A percentile compares a stretch with the other conserved stretches of the same genome.
phyloP scores from a whole-genome alignment of 1,140 invertebrate genomes.

The Armadillidium nasatum region DNA sequence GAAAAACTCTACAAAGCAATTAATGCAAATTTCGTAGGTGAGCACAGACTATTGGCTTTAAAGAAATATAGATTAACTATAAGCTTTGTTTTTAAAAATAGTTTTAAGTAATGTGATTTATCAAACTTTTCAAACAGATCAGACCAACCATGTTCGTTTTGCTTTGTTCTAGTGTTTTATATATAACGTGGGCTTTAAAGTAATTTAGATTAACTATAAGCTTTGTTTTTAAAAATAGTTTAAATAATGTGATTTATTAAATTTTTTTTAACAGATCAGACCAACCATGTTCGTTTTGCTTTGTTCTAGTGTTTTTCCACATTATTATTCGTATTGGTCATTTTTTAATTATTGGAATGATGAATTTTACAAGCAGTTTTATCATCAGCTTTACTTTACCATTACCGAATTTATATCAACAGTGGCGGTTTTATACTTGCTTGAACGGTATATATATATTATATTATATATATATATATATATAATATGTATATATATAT shows the following conservation, averaged over 20 bases:
- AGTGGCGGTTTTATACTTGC: constrained; percentile 52
- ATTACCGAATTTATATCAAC: constrained; percentile 68
- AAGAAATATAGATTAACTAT: no score
- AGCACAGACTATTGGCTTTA: no score
- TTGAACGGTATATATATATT: constrained; percentile 47
- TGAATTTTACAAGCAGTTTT: constrained; percentile 70
- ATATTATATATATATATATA: no score
- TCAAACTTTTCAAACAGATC: constrained; percentile 48
- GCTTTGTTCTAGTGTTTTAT: constrained; percentile 66
- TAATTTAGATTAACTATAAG: no score
- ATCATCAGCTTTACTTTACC: constrained; percentile 70
- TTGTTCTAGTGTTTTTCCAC: constrained; percentile 65
- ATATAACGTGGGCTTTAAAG: no score
- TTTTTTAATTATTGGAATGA: constrained; percentile 81
- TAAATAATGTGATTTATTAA: no score
- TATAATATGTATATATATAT: no score
- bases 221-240: no score
- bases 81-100: no score
- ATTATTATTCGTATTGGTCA: constrained; percentile 80
- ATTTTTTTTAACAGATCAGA: constrained; percentile 52
- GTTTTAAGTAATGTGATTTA: no score
- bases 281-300: constrained; percentile 67
- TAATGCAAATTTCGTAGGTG: no score
- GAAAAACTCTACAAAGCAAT: no score
- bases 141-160: constrained; percentile 65